These are phyloP conservation scores for Oryctolagus cuniculus DNA, from an alignment of 2,113 vertebrate species.

Conservation along the genomic window DNA sequence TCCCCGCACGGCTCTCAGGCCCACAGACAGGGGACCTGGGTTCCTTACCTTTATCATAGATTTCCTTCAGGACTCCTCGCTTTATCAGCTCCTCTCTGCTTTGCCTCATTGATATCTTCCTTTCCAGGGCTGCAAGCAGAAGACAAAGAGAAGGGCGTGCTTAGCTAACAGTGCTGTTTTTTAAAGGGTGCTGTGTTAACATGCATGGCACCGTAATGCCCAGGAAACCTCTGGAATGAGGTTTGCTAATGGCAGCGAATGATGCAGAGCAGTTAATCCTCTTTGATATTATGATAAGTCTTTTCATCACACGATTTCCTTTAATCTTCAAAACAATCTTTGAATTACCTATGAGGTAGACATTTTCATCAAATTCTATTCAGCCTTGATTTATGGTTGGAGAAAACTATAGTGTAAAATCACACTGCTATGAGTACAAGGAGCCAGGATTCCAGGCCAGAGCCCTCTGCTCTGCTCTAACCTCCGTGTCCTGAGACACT, in stretches of 20 bases:
- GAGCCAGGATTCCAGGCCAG: neutral
- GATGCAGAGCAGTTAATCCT: neutral
- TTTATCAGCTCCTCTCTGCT: slow-evolving; percentile 99
- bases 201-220: no score
- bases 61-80: slow-evolving; percentile 97
- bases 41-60: slow-evolving; percentile 98
- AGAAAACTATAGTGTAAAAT: neutral
- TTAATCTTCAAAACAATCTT: neutral
- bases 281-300: neutral
- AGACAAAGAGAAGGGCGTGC: slow-evolving; percentile 70
- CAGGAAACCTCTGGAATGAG: neutral
- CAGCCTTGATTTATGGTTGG: fast-evolving
- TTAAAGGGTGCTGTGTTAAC: neutral
- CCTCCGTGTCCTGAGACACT: fast-evolving
- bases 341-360: neutral
- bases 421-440: neutral
- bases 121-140: slow-evolving; percentile 94
- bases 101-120: slow-evolving; percentile 98
- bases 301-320: neutral
- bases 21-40: neutral
- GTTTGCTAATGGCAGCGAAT: neutral
- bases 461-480: fast-evolving
- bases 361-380: neutral
- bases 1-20: fast-evolving
- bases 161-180: neutral